phyloP scores from a whole-genome alignment of 2,113 vertebrate genomes.

The Nibea albiflora region DNA sequence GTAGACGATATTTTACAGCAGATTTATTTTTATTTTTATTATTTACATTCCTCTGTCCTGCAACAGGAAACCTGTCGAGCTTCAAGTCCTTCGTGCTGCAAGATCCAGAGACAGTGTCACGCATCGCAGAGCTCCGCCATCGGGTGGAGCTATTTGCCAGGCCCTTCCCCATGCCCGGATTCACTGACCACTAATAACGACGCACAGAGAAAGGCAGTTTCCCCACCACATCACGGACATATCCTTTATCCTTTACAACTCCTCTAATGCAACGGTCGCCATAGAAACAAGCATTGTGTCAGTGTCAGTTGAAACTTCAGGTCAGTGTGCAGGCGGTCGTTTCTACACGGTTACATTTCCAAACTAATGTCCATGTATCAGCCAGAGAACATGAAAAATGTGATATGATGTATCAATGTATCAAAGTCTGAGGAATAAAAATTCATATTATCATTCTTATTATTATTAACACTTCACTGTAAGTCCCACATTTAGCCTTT shows the following conservation, averaged over 20 bases:
- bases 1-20: neutral
- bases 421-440: neutral
- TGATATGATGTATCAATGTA: neutral
- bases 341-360: neutral
- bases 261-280: neutral
- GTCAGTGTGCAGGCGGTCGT: neutral
- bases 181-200: conserved; percentile 59
- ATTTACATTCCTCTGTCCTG: neutral
- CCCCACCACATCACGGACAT: neutral
- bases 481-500: neutral
- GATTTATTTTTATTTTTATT: too few species aligned
- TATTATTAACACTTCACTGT: neutral
- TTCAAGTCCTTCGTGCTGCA: conserved; percentile 89
- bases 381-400: neutral
- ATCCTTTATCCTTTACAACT: neutral
- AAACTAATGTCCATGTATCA: neutral
- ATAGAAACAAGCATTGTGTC: neutral
- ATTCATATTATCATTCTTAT: neutral
- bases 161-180: conserved; percentile 71
- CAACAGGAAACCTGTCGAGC: conserved; percentile 86
- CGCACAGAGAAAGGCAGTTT: neutral
- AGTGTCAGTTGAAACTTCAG: neutral
- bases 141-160: conserved; percentile 75
- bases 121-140: conserved; percentile 64
- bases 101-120: conserved; percentile 81